Percentiles rank a stretch among this genome's conserved stretches.
Evolutionary conservation across 1,140 invertebrate genomes (phyloP).

Genomic region (Bombyx mori): ASM3026992v2 NC_085117.1:14271501-14272000

Average conservation of each 20-base stretch:
- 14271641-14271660: constrained; percentile 6
- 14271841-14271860: too few species aligned
- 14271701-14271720: constrained; percentile 51
- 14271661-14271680: neutral
- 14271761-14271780: constrained; percentile 22
- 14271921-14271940: constrained; percentile 54
- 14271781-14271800: constrained; percentile 22
- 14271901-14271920: constrained; percentile 48
- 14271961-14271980: constrained; percentile 66
- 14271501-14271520: too few species aligned
- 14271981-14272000: constrained; percentile 65
- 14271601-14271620: neutral
- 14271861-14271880: too few species aligned
- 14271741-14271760: constrained; percentile 29
- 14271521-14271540: too few species aligned
- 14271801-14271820: constrained; percentile 16
- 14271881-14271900: too few species aligned
- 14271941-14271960: constrained; percentile 41
- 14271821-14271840: constrained; percentile 14
- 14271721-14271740: constrained; percentile 40
- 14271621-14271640: constrained; percentile 1
- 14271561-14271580: too few species aligned
- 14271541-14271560: too few species aligned
- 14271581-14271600: too few species aligned
- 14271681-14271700: constrained; percentile 9